Base-by-base conservation (phyloP, 2,888 invertebrate species). In the Mesorhabditis sp. region DNA sequence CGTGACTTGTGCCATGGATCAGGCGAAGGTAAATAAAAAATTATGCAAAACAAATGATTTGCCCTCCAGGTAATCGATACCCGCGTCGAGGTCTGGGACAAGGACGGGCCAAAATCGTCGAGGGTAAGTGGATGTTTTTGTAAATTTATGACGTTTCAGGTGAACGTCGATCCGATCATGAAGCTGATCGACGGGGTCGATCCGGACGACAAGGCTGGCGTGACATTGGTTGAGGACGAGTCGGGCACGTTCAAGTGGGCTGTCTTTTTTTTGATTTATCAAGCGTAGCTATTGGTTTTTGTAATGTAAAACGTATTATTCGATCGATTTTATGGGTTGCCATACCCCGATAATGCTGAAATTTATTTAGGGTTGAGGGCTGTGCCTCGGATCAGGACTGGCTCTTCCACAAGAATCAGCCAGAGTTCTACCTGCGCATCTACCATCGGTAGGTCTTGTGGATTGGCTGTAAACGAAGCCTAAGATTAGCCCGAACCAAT, bases 381-480 rank as follows among this genome's bases (percentile, higher is more conserved):
- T 81, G 82, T 65, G 79, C 81, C 2, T 76, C 77, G 43, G 82
- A 82, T 50, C 70, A 74, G 41, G 80, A 80, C 66, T 78, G 80
- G 71, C 63, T 82, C 3, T 67, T 77, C 42, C 64, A 77, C 64
- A 73, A 71, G 42, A 82, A 82, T 67, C 69, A 73, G 13, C 82
- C 82, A 3, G 83, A 83, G 65, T 79, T 81, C 66, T 83, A 81
- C 69, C 65, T 83, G 58, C 73, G 74, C 66, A 70, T 83, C 64
- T 72, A 71, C 4, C 83, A 83, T 68, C 70, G 74, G 6, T 50
- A 13, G n/a, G 58, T 50, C 7, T n/a, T 50, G 58, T 13, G 2
- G 1, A 50, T 13, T 1, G 2, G n/a, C 7, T n/a, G n/a, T 50
- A 13, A 13, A 50, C n/a, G n/a, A 50, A 50, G n/a, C 10, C n/a